Percentiles rank a stretch among this genome's conserved stretches.
Conservation (phyloP, 2,888 invertebrate genomes). For the Copidosoma aretas region DNA sequence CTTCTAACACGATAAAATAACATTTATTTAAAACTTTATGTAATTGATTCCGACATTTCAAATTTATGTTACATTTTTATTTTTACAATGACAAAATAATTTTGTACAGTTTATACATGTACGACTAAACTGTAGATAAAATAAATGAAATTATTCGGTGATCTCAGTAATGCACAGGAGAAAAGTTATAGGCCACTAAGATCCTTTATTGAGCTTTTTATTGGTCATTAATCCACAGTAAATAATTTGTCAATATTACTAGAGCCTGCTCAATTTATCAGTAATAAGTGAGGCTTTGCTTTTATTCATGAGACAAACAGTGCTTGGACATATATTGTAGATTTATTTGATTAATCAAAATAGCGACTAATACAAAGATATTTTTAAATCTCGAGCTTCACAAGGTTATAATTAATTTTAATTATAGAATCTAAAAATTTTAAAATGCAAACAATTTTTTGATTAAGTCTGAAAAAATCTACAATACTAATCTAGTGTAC, state of each 20-base stretch:
- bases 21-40: conserved; percentile 53
- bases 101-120: conserved; percentile 40
- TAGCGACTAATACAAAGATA: too few relatives aligned
- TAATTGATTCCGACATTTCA: conserved; percentile 47
- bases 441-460: too few relatives aligned
- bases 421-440: too few relatives aligned
- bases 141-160: conserved; percentile 24
- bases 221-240: conserved; percentile 36
- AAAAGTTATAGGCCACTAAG: conserved; percentile 32
- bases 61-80: conserved; percentile 47
- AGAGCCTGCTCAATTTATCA: conserved; percentile 15
- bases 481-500: conserved; percentile 23
- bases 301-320: neutral
- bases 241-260: conserved; percentile 26
- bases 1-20: conserved; percentile 54
- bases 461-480: conserved; percentile 7
- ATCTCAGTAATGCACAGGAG: conserved; percentile 24
- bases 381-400: too few relatives aligned
- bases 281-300: neutral
- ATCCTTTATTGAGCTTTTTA: conserved; percentile 15
- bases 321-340: too few relatives aligned
- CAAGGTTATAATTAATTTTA: too few relatives aligned
- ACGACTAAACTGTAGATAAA: conserved; percentile 36
- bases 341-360: too few relatives aligned
- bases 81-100: conserved; percentile 40